phyloP scores from a whole-genome alignment of 2,888 invertebrate genomes.

The Bruchidius siliquastri region DNA sequence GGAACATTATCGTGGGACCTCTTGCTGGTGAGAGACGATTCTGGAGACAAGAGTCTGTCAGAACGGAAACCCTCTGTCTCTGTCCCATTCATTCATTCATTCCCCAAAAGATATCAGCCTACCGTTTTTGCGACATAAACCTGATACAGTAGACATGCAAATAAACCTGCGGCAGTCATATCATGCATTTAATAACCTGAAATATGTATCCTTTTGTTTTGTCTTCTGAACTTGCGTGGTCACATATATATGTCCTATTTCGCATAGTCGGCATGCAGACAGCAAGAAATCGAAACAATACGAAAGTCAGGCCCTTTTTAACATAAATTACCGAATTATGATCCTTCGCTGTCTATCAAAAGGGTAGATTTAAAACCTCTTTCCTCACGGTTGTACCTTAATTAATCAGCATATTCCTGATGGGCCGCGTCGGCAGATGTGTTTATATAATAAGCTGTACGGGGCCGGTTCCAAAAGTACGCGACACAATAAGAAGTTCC shows the following conservation, averaged over 20 bases:
- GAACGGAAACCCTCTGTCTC: too few relatives aligned
- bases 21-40: too few relatives aligned
- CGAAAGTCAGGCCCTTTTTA: background rate
- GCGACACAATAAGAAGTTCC: too few relatives aligned
- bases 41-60: too few relatives aligned
- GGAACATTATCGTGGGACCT: too few relatives aligned
- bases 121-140: too few relatives aligned
- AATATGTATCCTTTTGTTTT: background rate
- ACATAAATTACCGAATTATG: background rate
- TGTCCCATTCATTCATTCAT: too few relatives aligned
- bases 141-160: too few relatives aligned
- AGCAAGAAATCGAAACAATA: background rate
- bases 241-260: background rate
- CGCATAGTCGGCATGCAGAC: background rate
- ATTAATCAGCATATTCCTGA: background rate
- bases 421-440: background rate
- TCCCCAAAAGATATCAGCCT: too few relatives aligned
- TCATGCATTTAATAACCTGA: too few relatives aligned
- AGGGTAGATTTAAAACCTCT: background rate
- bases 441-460: background rate
- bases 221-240: background rate
- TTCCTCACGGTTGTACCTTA: background rate
- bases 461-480: background rate
- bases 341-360: background rate
- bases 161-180: too few relatives aligned